phyloP scores from a whole-genome alignment of 2,797 vertebrate species.

The Setipinna tenuifilis region DNA sequence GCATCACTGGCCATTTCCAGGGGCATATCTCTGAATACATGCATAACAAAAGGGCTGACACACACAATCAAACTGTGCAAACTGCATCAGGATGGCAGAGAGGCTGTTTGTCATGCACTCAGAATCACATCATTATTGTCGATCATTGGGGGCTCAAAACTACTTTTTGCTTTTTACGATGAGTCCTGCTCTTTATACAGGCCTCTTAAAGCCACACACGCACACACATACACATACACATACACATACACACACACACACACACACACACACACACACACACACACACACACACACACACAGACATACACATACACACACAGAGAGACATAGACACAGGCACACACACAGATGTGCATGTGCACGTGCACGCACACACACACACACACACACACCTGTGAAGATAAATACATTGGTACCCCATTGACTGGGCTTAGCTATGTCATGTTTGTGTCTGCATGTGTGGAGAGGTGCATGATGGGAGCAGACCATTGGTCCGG shows the following conservation, averaged over 20 bases:
- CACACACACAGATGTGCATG: background rate
- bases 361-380: too few species aligned
- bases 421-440: background rate
- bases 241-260: background rate
- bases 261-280: conserved; percentile 15
- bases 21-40: too few species aligned
- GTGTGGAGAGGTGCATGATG: background rate
- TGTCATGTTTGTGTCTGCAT: background rate
- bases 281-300: background rate
- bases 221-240: background rate
- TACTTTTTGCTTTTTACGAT: too few species aligned
- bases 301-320: conserved; percentile 15
- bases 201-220: background rate
- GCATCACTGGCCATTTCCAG: too few species aligned
- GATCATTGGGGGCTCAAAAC: too few species aligned
- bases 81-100: too few species aligned
- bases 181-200: background rate
- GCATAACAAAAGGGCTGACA: too few species aligned
- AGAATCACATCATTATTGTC: too few species aligned
- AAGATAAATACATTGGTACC: background rate
- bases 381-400: too few species aligned
- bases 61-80: too few species aligned
- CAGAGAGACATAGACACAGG: background rate
- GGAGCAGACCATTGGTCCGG: conserved; percentile 82
- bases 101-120: too few species aligned